Evolutionary conservation across 2,888 invertebrate species (phyloP), one percentile per base, ranked within the genome.

Genomic region (Terebella lapidaria): DNA sequence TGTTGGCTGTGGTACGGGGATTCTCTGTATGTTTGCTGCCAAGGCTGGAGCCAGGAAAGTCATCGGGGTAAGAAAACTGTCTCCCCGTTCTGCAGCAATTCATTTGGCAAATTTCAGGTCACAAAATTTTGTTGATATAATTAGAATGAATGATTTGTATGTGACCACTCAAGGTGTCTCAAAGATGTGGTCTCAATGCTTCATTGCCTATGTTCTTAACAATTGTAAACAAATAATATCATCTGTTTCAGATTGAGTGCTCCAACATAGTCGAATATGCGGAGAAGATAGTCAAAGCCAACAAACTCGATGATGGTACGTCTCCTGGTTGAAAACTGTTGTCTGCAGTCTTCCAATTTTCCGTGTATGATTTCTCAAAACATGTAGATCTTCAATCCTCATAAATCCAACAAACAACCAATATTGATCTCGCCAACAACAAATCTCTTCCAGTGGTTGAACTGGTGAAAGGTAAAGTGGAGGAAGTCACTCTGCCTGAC

Each of bases 1-100:
- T 81, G 94, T 99, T 69, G 99, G 99, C 10, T 97, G 97, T 78
- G 99, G 99, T 10, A 99, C 99, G 0, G 99, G 97, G 47, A 99
- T 99, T 75, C 84, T 99, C 56, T 95, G 95, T 30, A 99, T 99
- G 97, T 99, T 99, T 83, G 97, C 97, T 28, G 99, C 99, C 0
- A 96, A 94, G 82, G 95, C 99, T 2, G 99, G 99, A 10, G 99
- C 99, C 0, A 86, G 90, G 2, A 88, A 88, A 81, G 99, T 99
- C 0, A 90, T 94, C 74, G 99, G 96, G 54, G 84, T 62, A 57
- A 57, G 57, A 51, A 42, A 4, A n/a, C n/a, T n/a, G n/a, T n/a
- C n/a, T n/a, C n/a, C n/a, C n/a, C n/a, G n/a, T n/a, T n/a, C n/a
- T n/a, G n/a, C 15, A 49, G 18, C 10, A 5, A 49, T 49, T 49